Percentiles rank a stretch among this genome's conserved stretches.
Evolutionary conservation across 2,113 vertebrate genomes (phyloP).

Genomic region (Phyllopteryx taeniolatus): DNA sequence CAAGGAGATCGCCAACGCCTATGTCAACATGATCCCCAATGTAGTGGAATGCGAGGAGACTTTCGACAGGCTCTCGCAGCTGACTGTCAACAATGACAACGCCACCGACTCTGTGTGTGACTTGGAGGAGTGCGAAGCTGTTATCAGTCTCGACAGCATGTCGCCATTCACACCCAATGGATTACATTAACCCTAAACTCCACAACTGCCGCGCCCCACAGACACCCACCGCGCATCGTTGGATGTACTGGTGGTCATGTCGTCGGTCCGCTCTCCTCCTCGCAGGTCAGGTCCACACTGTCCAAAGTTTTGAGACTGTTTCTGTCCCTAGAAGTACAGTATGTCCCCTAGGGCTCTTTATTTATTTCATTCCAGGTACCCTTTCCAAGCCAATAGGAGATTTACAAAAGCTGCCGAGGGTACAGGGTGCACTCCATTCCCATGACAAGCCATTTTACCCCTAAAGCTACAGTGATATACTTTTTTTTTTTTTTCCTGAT

Average conservation of each 20-base stretch:
- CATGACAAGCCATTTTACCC: not conserved
- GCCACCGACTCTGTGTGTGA: constrained; percentile 80
- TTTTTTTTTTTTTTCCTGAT: not conserved
- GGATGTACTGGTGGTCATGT: constrained; percentile 50
- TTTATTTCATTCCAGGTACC: not conserved
- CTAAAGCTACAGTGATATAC: not conserved
- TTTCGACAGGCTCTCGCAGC: constrained; percentile 80
- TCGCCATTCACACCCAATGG: constrained; percentile 83
- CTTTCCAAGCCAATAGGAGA: not conserved
- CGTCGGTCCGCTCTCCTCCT: constrained; percentile 7
- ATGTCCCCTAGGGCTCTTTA: not conserved
- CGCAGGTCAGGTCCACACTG: constrained; percentile 6
- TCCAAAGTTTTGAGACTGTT: not conserved
- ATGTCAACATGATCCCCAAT: constrained; percentile 85
- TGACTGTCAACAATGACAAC: constrained; percentile 74
- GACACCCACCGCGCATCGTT: constrained; percentile 27
- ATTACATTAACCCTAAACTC: constrained; percentile 69
- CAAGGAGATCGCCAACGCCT: constrained; percentile 80
- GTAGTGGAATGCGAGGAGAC: constrained; percentile 76
- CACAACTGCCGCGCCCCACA: not conserved
- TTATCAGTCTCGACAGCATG: constrained; percentile 82
- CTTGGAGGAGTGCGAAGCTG: constrained; percentile 81
- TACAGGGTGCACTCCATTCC: not conserved
- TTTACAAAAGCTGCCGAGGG: not conserved
- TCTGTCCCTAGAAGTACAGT: not conserved